A percentile compares a stretch with the other conserved stretches of the same genome.
Conservation (phyloP, 2,888 invertebrate species). For the Euclidia mi region DNA sequence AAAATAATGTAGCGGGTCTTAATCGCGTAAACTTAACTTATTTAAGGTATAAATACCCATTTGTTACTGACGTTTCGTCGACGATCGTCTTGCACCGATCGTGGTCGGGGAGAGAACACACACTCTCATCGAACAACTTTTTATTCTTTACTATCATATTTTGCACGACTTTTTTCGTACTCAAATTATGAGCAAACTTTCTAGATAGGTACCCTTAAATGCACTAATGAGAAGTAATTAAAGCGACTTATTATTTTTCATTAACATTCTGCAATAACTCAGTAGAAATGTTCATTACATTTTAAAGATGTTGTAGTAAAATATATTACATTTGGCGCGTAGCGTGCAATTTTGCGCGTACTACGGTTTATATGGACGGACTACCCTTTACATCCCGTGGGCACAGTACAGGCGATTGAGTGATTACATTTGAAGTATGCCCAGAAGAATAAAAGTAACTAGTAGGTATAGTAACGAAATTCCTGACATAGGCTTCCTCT, state of each 20-base stretch:
- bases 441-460: constrained; percentile 17
- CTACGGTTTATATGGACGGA: constrained; percentile 2
- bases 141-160: not conserved
- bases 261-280: not conserved
- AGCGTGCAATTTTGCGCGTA: constrained; percentile 10
- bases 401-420: constrained; percentile 19
- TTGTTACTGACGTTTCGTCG: too few relatives aligned
- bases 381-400: constrained; percentile 18
- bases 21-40: too few relatives aligned
- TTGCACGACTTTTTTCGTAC: not conserved
- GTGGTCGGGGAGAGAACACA: too few relatives aligned
- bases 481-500: constrained; percentile 9
- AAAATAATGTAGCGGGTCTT: too few relatives aligned
- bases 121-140: not conserved
- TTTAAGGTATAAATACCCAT: too few relatives aligned
- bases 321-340: constrained; percentile 15
- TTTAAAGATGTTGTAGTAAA: constrained; percentile 20
- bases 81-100: too few relatives aligned
- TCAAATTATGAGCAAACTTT: constrained; percentile 1
- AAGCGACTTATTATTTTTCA: not conserved
- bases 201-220: not conserved
- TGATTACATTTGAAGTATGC: constrained; percentile 22
- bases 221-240: constrained; percentile 6
- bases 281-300: constrained; percentile 7
- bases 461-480: constrained; percentile 16